Evolutionary conservation across 1,140 invertebrate species (phyloP), one percentile per base, ranked within the genome.

Genomic region (Hesperophylax magnus): DNA sequence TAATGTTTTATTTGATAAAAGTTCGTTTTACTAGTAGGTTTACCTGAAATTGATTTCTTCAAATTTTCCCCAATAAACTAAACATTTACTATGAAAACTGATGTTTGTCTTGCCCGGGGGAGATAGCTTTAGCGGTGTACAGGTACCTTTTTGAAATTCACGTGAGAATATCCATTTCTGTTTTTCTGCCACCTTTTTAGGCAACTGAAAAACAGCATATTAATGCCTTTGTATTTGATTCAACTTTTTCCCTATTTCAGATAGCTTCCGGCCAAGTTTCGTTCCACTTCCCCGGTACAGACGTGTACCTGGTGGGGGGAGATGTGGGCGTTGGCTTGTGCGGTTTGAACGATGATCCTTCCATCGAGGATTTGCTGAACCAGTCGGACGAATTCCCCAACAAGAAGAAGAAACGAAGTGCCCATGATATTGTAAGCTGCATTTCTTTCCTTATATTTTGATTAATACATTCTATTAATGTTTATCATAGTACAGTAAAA

Each of bases 261-360:
- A 91, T 93, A 84, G 91, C 92, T 78, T 92, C 92, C 77, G 93
- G 93, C 24, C 92, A 92, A 84, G 91, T 94, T 54, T 93, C 91
- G 80, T 94, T 94, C 86, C 89, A 92, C 81, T 91, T 94, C 85
- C 86, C 91, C 83, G 88, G 90, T 20, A 91, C 89, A 60, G 90
- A 91, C 83, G 86, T 92, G 14, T 94, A 92, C 85, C 87, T 94
- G 77, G 88, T 93, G 84, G 91, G 92, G 79, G 87, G 86, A 52
- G 89, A 90, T 81, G 88, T 85, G 72, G 92, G 92, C 75, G 88
- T 90, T 84, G 89, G 90, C 61, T 82, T 91, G 2, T 90, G 90
- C 79, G 91, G 91, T 5, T 86, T 89, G 58, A 90, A 88, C 79
- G 88, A 88, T 78, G 90, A 92, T 81, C 85, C 88, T 67, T 89